Evolutionary conservation across 2,113 vertebrate genomes (phyloP), one percentile per base, ranked within the genome.

Genomic region (Tringa solitaria): DNA sequence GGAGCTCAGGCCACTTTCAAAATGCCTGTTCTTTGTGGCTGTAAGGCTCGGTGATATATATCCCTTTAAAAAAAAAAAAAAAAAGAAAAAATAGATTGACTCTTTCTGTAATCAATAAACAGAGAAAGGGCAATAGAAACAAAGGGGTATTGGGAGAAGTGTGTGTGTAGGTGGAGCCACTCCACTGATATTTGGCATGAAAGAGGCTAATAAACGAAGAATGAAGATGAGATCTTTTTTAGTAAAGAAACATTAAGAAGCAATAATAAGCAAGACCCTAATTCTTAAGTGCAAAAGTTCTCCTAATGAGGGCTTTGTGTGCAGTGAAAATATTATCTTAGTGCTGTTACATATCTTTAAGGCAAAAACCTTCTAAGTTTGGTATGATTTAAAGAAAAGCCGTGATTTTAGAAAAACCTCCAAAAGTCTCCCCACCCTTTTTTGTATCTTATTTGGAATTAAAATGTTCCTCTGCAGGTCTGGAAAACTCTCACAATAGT

Each of bases 61-160:
- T 56, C 90, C 64, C 60, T 87, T 84, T 0, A 39, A 88, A 87
- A 94, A 68, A 48, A 87, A 75, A 26, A 16, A 46, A 7, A 33
- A 54, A 37, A 39, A 22, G n/a, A 46, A 87, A 68, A 65, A 89
- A 77, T 41, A 87, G 41, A 78, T 89, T 86, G 82, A 11, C 46
- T 96, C 18, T 73, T 70, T 39, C 54, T 94, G 79, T 86, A 88
- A 94, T 94, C 88, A 95, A 95, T 95, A 93, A 89, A 75, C 39
- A 82, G 84, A 87, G 72, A 93, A 84, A 78, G 61, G 57, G 45
- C 41, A 78, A 90, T 68, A 87, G 83, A 92, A 95, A 79, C 64
- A 65, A 72, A 60, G 24, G 76, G 48, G 61, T 51, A 60, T 60
- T 46, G 37, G 87, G 73, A 91, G 65, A 94, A 82, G 53, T 12